phyloP scores from a whole-genome alignment of 2,113 vertebrate genomes.

The Kobus ellipsiprymnus region DNA sequence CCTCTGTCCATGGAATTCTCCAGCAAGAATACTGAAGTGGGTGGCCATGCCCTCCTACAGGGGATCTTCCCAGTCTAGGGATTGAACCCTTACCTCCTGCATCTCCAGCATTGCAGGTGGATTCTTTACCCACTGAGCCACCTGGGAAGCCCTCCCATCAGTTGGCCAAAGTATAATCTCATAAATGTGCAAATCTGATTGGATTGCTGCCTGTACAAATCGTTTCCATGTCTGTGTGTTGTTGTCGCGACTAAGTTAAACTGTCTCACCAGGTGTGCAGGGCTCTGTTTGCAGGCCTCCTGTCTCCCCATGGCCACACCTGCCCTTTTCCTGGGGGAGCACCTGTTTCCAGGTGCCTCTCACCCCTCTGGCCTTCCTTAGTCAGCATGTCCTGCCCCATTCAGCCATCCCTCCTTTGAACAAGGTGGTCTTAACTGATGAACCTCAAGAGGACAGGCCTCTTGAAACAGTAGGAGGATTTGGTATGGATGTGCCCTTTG shows the following conservation, averaged over 20 bases:
- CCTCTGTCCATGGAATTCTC: background rate
- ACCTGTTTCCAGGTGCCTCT: background rate
- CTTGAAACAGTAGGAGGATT: background rate
- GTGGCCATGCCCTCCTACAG: background rate
- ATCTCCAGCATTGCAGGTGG: background rate
- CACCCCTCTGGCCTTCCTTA: background rate
- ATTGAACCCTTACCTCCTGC: background rate
- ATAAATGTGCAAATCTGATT: background rate
- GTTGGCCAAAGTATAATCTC: background rate
- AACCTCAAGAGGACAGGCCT: background rate
- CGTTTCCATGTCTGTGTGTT: background rate
- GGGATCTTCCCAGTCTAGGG: background rate
- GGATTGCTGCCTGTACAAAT: background rate
- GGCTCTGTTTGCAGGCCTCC: background rate
- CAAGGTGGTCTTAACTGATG: background rate
- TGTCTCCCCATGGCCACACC: background rate
- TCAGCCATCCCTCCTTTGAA: background rate
- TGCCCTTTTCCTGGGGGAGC: background rate
- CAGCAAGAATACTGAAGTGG: background rate
- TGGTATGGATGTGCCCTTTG: background rate
- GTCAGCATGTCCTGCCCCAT: background rate
- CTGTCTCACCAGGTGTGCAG: background rate
- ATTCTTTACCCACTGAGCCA: background rate
- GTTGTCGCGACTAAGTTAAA: background rate
- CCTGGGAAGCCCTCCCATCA: background rate